These are phyloP conservation scores for Artibeus lituratus DNA, from an alignment of 2,797 vertebrate species.

Conservation along the genomic window DNA sequence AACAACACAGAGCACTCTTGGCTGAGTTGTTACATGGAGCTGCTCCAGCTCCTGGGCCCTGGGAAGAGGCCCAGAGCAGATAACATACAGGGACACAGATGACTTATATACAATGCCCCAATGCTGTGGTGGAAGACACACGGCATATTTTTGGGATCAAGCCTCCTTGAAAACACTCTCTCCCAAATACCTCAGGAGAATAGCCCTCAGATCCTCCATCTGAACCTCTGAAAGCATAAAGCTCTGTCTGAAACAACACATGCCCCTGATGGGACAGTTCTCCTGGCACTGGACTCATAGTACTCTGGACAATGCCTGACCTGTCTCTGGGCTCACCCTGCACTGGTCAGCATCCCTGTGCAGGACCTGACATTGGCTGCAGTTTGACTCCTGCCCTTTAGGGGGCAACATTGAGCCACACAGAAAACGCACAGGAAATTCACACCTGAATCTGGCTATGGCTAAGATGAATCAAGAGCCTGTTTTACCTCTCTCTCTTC, in stretches of 20 bases:
- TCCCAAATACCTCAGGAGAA: background rate
- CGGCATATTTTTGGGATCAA: background rate
- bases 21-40: background rate
- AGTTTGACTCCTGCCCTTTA: background rate
- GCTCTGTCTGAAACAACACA: background rate
- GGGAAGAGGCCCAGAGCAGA: background rate
- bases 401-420: background rate
- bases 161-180: rapidly evolving
- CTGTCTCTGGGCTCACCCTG: background rate
- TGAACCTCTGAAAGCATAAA: rapidly evolving
- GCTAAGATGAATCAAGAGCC: background rate
- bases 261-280: background rate
- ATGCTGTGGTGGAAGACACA: background rate
- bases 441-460: background rate
- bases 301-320: background rate
- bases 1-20: background rate
- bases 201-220: background rate
- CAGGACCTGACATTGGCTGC: background rate
- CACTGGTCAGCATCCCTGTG: background rate
- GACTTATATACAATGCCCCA: background rate
- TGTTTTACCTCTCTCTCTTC: background rate
- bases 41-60: background rate
- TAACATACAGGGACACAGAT: background rate
- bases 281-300: background rate
- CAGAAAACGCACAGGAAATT: background rate